Evolutionary conservation across 2,113 vertebrate species (phyloP), one percentile per base, ranked within the genome.

Genomic region (Hystrix brachyura): DNA sequence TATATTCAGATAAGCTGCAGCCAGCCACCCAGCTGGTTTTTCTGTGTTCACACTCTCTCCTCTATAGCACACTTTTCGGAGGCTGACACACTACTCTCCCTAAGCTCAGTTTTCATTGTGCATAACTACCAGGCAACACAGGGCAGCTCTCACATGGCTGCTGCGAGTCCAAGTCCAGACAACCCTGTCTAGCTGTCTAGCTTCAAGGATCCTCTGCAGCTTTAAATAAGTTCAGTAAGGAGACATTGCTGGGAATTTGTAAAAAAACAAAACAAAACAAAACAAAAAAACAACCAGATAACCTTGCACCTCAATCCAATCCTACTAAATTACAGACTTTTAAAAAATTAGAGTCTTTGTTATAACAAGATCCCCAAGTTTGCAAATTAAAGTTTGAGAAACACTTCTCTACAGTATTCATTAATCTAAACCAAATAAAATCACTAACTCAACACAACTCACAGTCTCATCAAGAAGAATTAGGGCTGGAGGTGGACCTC

Each of bases 341-440:
- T 69, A 71, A 48, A 65, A 89, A 81, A 94, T 65, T 83, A 88
- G 32, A 94, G 69, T 80, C 67, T 90, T 67, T 11, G 18, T 53
- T 81, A 87, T 92, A 82, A 81, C 71, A 91, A 94, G 51, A 80
- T 89, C 32, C 43, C 59, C 8, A 74, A 3, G 43, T 65, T 83
- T 86, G n/a, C n/a, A 92, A 72, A 60, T 57, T 82, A 12, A 85
- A 87, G 55, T 83, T 90, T 65, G 53, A 95, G 90, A 94, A 92
- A 69, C 27, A 10, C 11, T 88, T 64, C 17, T 87, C 18, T 55
- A 90, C 13, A 64, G 71, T 83, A 95, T 59, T 57, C 81, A 53
- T 51, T 82, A 65, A 90, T 87, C 74, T 80, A 81, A 87, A 92
- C 4, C 51, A 94, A 88, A 90, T 43, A 92, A 91, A 85, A 92